phyloP scores from a whole-genome alignment of 2,797 vertebrate species.

The Melanitta fusca region DNA sequence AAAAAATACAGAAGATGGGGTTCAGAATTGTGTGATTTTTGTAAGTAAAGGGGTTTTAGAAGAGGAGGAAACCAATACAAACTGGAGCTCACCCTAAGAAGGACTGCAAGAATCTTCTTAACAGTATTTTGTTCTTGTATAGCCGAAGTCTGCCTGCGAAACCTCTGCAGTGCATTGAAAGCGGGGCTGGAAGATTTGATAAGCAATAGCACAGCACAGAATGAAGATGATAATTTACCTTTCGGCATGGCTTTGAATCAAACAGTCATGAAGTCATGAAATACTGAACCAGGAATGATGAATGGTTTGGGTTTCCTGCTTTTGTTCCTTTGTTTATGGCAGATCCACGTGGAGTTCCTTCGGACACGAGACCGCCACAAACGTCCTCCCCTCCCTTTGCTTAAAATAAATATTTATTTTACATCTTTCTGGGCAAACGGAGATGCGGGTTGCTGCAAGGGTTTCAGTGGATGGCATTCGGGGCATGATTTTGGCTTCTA shows the following conservation, averaged over 20 bases:
- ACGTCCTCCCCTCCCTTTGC: background rate
- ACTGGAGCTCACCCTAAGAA: background rate
- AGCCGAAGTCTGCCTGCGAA: background rate
- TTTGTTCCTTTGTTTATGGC: constrained; percentile 21
- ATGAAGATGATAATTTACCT: background rate
- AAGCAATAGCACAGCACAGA: background rate
- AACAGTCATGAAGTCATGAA: background rate
- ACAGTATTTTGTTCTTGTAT: background rate
- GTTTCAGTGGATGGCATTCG: background rate
- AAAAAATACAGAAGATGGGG: background rate
- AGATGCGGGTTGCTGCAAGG: background rate
- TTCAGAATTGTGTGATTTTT: background rate
- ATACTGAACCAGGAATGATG: background rate
- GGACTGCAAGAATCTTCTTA: background rate
- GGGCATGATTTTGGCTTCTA: background rate
- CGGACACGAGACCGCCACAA: background rate
- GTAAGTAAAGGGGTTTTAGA: background rate
- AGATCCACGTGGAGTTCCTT: background rate
- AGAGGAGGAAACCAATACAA: background rate
- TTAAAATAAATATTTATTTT: constrained; percentile 1
- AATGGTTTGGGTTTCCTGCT: constrained; percentile 7
- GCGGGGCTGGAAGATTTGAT: background rate
- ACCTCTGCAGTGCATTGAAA: background rate
- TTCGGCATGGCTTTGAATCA: background rate
- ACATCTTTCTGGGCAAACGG: background rate